These are phyloP conservation scores for Psococerastis gibbosa DNA, from an alignment of 2,888 invertebrate genomes.

Conservation along the genomic window DNA sequence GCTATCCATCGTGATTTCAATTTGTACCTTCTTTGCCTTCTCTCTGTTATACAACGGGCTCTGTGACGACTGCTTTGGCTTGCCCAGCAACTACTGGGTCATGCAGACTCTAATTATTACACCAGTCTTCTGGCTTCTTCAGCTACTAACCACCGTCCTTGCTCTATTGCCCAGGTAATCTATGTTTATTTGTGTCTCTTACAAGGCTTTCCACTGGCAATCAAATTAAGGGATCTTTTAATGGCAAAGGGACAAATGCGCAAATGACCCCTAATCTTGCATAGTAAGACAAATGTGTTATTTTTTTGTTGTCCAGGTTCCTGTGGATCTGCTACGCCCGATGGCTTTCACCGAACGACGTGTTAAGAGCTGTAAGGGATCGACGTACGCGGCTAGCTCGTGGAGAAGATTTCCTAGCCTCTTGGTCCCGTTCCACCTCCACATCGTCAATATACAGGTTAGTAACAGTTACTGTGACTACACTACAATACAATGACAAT, in stretches of 20 bases:
- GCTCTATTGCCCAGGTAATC: slow-evolving; percentile 66
- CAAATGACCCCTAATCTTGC: too few relatives aligned
- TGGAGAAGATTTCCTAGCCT: slow-evolving; percentile 23
- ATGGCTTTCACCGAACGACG: slow-evolving; percentile 51
- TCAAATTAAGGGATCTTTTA: slow-evolving; percentile 6
- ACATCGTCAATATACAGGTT: slow-evolving; percentile 25
- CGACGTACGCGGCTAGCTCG: slow-evolving; percentile 18
- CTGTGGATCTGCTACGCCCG: slow-evolving; percentile 47
- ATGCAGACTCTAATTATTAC: slow-evolving; percentile 56
- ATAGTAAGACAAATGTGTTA: too few relatives aligned
- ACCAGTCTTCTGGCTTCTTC: slow-evolving; percentile 63
- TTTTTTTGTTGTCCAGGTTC: slow-evolving; percentile 33
- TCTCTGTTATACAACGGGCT: slow-evolving; percentile 67
- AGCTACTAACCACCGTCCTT: slow-evolving; percentile 53
- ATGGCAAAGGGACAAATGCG: too few relatives aligned
- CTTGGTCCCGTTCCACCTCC: slow-evolving; percentile 25
- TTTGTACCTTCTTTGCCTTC: slow-evolving; percentile 64
- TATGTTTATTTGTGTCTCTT: slow-evolving; percentile 6
- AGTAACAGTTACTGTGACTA: too few relatives aligned
- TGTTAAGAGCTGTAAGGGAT: slow-evolving; percentile 46
- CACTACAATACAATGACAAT: too few relatives aligned
- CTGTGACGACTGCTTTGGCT: slow-evolving; percentile 59
- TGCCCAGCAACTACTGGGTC: slow-evolving; percentile 78
- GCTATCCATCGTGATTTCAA: slow-evolving; percentile 54
- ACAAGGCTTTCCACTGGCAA: slow-evolving; percentile 8